Evolutionary conservation across 2,113 vertebrate species (phyloP).

Genomic region (Siniperca knerii): DNA sequence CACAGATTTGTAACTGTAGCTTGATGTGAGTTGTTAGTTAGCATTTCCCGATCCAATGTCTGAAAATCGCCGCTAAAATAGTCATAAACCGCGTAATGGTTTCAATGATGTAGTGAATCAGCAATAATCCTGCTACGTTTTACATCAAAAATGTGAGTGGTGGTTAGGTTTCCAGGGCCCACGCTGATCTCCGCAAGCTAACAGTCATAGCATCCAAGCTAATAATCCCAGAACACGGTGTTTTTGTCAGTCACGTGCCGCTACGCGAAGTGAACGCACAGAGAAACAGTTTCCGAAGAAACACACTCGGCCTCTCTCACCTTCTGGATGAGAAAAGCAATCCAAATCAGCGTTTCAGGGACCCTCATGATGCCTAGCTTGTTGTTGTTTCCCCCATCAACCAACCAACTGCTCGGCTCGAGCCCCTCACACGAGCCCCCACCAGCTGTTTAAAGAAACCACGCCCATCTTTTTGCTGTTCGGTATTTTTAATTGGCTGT

Average conservation of each 20-base stretch:
- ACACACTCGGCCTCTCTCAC: conserved; percentile 61
- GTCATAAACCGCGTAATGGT: no score
- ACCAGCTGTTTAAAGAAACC: conserved; percentile 64
- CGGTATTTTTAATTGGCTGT: conserved; percentile 59
- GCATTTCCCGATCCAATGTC: background rate
- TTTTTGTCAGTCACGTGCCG: background rate
- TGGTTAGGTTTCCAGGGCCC: conserved; percentile 48
- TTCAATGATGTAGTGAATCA: background rate
- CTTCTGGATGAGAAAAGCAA: conserved; percentile 79
- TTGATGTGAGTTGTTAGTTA: background rate
- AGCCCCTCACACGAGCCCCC: conserved; percentile 27
- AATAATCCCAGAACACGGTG: conserved; percentile 5
- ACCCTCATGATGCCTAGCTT: conserved; percentile 79
- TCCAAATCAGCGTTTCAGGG: conserved; percentile 76
- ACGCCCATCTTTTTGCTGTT: conserved; percentile 48
- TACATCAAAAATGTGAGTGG: conserved; percentile 3
- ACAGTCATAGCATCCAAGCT: conserved; percentile 65
- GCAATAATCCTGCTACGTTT: background rate
- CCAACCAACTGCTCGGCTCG: conserved; percentile 39
- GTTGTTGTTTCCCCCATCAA: conserved; percentile 75
- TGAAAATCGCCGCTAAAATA: background rate
- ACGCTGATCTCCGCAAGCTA: conserved; percentile 73
- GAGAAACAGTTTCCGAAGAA: background rate
- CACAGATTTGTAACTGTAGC: background rate
- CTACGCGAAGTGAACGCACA: background rate